Conservation (phyloP, 2,888 invertebrate species). For the Stictocephala bisonia region DNA sequence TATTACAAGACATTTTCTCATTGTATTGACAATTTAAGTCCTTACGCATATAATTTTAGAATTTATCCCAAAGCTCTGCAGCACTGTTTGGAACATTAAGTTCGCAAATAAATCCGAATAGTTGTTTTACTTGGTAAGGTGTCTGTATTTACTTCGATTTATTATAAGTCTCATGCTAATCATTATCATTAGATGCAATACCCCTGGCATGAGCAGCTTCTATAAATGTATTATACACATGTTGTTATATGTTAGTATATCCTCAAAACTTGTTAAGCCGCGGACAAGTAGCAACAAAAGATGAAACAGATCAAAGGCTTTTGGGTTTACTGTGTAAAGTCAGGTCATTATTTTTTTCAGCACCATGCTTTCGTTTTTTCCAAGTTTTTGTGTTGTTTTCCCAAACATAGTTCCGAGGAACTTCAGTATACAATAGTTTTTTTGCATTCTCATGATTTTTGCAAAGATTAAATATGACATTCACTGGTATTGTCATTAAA, state of each 20-base stretch:
- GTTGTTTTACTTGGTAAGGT: not conserved
- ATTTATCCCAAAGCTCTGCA: conserved; percentile 23
- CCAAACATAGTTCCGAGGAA: conserved; percentile 17
- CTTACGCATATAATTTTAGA: conserved; percentile 5
- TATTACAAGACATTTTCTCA: not conserved
- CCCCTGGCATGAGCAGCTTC: no score
- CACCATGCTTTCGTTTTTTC: not conserved
- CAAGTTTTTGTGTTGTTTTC: not conserved
- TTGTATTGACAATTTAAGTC: not conserved
- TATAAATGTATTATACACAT: no score
- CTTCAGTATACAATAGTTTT: not conserved
- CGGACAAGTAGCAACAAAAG: conserved; percentile 3
- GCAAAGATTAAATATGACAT: not conserved
- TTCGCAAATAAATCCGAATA: conserved; percentile 21
- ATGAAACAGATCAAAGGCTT: conserved; percentile 13
- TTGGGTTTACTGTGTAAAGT: conserved; percentile 26
- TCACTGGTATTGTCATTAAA: no score
- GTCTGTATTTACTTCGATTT: not conserved
- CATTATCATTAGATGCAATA: not conserved
- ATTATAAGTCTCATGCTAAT: conserved; percentile 6
- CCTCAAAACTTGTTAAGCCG: conserved; percentile 9
- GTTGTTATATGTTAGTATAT: conserved; percentile 7
- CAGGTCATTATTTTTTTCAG: conserved; percentile 2
- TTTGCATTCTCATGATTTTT: not conserved
- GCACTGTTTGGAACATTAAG: conserved; percentile 6